These are phyloP conservation scores for Eriocheir sinensis DNA, from an alignment of 1,140 invertebrate species.

Conservation along the genomic window DNA sequence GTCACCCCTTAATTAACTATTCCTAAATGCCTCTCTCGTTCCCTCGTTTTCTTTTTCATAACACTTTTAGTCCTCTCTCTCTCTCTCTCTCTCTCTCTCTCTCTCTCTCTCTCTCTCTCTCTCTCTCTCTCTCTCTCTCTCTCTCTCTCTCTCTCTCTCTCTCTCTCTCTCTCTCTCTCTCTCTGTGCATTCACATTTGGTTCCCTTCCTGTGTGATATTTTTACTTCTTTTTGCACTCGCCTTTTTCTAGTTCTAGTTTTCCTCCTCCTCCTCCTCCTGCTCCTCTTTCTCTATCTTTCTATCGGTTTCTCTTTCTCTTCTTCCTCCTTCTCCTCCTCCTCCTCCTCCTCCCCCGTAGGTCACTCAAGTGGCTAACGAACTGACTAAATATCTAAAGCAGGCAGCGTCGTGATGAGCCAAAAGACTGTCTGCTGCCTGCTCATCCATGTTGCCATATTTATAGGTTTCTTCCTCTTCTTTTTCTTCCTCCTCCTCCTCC, in stretches of 20 bases:
- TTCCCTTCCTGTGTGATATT: not conserved
- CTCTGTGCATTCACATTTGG: not conserved
- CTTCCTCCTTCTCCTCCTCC: not conserved
- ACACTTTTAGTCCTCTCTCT: too few relatives aligned
- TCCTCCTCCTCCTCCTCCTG: not conserved
- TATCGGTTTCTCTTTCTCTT: not conserved
- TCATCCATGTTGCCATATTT: too few relatives aligned
- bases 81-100: not conserved
- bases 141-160: conserved; percentile 11
- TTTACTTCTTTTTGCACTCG: too few relatives aligned
- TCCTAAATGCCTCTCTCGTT: not conserved
- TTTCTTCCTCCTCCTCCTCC: too few relatives aligned
- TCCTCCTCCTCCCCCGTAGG: too few relatives aligned
- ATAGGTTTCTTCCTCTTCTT: too few relatives aligned
- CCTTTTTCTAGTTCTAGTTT: too few relatives aligned
- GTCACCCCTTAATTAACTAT: not conserved
- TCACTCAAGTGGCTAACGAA: too few relatives aligned
- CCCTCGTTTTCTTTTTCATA: too few relatives aligned
- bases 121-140: conserved; percentile 43
- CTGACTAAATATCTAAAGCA: too few relatives aligned
- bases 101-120: conserved; percentile 36
- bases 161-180: not conserved
- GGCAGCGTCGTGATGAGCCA: too few relatives aligned
- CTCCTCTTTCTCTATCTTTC: not conserved
- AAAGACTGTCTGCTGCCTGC: too few relatives aligned